These are phyloP conservation scores for Drosophila insularis DNA, from an alignment of 1,140 invertebrate genomes.

Conservation along the genomic window DNA sequence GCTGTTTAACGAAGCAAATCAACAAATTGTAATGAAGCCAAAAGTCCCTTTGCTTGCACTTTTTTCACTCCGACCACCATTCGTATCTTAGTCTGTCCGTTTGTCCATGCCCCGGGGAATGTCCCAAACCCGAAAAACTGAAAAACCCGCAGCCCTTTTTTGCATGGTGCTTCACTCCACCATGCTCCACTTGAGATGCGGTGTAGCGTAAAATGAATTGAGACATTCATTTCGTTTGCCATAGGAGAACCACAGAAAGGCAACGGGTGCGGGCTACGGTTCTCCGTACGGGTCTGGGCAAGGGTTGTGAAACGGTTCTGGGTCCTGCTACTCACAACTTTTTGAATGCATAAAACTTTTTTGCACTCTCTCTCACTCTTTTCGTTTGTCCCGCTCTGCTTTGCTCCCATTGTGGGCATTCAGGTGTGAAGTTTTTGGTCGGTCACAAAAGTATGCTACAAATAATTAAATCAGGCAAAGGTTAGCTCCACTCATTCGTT, in stretches of 20 bases:
- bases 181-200: slow-evolving; percentile 70
- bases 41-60: slow-evolving; percentile 67
- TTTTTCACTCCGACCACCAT: slow-evolving; percentile 21
- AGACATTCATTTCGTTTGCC: slow-evolving; percentile 67
- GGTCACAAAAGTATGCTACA: slow-evolving; percentile 74
- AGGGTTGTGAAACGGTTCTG: not conserved
- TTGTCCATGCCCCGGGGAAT: slow-evolving; percentile 2
- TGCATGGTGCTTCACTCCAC: slow-evolving; percentile 49
- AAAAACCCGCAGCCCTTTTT: slow-evolving; percentile 72
- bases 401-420: slow-evolving; percentile 45
- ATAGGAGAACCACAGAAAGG: slow-evolving; percentile 26
- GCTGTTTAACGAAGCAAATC: slow-evolving; percentile 81
- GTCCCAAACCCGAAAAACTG: slow-evolving; percentile 27
- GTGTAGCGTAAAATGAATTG: slow-evolving; percentile 80
- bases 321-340: slow-evolving; percentile 59
- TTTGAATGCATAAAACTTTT: slow-evolving; percentile 68
- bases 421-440: slow-evolving; percentile 75
- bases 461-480: slow-evolving; percentile 79
- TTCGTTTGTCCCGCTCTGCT: not conserved
- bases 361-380: slow-evolving; percentile 33
- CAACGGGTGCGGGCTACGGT: not conserved
- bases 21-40: slow-evolving; percentile 80
- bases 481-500: slow-evolving; percentile 33
- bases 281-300: not conserved
- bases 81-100: slow-evolving; percentile 24